Percentiles rank a stretch among this genome's conserved stretches.
Conservation (phyloP, 2,797 vertebrate genomes). For the Xiphorhynchus erythropygius region DNA sequence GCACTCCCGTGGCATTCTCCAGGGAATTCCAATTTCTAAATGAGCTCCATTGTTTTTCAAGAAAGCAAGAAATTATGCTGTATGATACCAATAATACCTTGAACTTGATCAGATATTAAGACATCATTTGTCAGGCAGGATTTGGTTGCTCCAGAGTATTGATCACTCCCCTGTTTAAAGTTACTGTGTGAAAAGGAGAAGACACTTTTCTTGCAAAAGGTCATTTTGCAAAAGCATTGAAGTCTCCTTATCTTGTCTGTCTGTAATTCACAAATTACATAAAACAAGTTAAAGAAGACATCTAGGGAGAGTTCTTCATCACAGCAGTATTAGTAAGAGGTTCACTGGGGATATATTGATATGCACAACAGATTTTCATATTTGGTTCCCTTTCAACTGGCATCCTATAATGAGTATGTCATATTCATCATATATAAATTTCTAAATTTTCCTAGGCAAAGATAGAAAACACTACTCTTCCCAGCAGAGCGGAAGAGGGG, state of each 20-base stretch:
- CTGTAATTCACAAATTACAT: neutral
- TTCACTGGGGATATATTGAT: neutral
- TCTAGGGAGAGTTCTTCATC: neutral
- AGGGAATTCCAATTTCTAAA: constrained; percentile 67
- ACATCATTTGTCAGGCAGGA: constrained; percentile 37
- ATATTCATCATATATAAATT: constrained; percentile 16
- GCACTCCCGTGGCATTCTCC: constrained; percentile 47
- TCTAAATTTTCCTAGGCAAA: constrained; percentile 18
- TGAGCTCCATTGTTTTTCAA: constrained; percentile 59
- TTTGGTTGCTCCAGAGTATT: constrained; percentile 28
- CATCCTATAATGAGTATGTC: constrained; percentile 6
- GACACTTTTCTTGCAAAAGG: neutral
- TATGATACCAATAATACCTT: neutral
- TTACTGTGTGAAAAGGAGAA: neutral
- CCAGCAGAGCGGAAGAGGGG: neutral
- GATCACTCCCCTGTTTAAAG: neutral
- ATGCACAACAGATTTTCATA: constrained; percentile 39
- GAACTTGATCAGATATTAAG: constrained; percentile 57
- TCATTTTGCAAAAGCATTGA: neutral
- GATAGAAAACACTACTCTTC: neutral
- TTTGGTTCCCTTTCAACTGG: constrained; percentile 23
- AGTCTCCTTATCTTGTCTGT: neutral
- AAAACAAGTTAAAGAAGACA: neutral
- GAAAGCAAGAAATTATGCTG: constrained; percentile 58
- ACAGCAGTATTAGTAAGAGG: neutral